Conservation (phyloP, 2,888 invertebrate species). For the Blera fallax region DNA sequence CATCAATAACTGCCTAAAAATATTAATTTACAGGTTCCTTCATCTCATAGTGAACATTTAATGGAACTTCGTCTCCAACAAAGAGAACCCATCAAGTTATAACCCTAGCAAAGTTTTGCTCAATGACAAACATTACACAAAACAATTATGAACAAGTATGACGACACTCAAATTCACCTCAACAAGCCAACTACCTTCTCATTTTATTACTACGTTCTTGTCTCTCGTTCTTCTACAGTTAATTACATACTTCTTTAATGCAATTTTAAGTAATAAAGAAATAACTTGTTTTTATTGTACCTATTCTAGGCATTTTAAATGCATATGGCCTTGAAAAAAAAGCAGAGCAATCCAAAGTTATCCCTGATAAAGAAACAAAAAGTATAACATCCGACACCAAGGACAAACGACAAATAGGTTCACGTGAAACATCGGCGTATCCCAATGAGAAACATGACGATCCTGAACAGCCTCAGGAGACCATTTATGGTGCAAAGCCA, state of each 20-base stretch:
- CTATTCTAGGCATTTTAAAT: slow-evolving; percentile 73
- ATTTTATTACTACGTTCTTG: not conserved
- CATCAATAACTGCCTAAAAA: too few relatives aligned
- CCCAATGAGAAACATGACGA: slow-evolving; percentile 78
- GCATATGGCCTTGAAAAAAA: slow-evolving; percentile 74
- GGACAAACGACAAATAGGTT: slow-evolving; percentile 80
- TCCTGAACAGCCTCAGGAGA: slow-evolving; percentile 80
- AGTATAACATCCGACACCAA: slow-evolving; percentile 75
- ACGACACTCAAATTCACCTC: not conserved
- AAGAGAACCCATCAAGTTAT: not conserved
- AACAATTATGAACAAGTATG: slow-evolving; percentile 2
- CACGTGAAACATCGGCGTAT: slow-evolving; percentile 78
- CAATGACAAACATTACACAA: not conserved
- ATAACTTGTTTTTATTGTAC: not conserved
- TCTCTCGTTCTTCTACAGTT: not conserved
- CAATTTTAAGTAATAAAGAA: not conserved
- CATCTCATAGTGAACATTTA: too few relatives aligned
- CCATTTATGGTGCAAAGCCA: slow-evolving; percentile 79
- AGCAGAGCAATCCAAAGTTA: slow-evolving; percentile 73
- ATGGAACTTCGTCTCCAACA: too few relatives aligned
- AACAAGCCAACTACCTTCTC: not conserved
- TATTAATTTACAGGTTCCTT: too few relatives aligned
- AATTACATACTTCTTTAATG: not conserved
- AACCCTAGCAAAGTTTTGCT: not conserved
- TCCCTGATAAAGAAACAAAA: slow-evolving; percentile 52